These are phyloP conservation scores for Aplochiton taeniatus DNA, from an alignment of 2,797 vertebrate species.

Conservation along the genomic window DNA sequence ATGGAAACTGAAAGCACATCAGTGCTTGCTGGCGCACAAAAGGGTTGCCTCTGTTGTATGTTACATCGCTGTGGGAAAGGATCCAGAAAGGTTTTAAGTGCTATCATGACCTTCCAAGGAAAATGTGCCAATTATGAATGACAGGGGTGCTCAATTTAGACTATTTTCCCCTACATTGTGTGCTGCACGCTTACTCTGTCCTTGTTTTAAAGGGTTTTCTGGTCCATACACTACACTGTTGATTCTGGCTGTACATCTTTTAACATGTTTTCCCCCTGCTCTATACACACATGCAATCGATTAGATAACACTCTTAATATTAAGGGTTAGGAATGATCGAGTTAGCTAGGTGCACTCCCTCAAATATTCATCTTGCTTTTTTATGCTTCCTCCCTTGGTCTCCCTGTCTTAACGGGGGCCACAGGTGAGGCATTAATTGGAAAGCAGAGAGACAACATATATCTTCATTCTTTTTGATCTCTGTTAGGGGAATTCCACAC, in stretches of 20 bases:
- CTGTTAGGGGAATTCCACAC: conserved; percentile 84
- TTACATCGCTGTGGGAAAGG: conserved; percentile 73
- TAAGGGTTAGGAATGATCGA: too few relatives aligned
- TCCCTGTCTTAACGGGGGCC: conserved; percentile 46
- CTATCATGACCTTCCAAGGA: conserved; percentile 78
- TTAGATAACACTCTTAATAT: too few relatives aligned
- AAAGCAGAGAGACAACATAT: conserved; percentile 63
- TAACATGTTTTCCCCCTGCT: too few relatives aligned
- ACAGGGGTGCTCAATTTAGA: conserved; percentile 74
- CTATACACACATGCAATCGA: too few relatives aligned
- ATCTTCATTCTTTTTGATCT: conserved; percentile 72
- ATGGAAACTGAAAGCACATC: conserved; percentile 88
- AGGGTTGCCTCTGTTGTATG: conserved; percentile 74
- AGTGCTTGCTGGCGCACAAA: conserved; percentile 79
- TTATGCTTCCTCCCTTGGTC: neutral
- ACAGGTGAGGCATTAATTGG: conserved; percentile 77
- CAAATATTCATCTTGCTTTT: neutral
- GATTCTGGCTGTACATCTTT: too few relatives aligned
- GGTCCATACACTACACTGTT: conserved; percentile 27
- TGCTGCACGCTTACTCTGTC: conserved; percentile 53
- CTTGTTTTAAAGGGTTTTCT: conserved; percentile 53
- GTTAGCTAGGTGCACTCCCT: conserved; percentile 27
- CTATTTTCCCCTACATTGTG: conserved; percentile 55
- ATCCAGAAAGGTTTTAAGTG: conserved; percentile 77
- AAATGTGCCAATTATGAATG: conserved; percentile 82